Conservation (phyloP, 1,140 invertebrate genomes). For the Bombus ignitus region DNA sequence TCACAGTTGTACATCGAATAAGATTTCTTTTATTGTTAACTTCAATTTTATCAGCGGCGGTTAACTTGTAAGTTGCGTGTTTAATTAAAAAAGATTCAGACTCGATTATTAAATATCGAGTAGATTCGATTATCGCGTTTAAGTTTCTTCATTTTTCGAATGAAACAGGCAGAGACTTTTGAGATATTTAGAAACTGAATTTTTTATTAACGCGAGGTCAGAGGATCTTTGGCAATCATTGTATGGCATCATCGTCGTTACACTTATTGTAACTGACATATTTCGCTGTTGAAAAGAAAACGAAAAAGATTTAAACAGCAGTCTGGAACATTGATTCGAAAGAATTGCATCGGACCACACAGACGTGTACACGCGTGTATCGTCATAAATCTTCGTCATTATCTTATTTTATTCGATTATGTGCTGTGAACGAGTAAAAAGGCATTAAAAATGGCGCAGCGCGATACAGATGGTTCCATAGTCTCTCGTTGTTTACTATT, state of each 20-base stretch:
- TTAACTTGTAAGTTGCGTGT: too few species aligned
- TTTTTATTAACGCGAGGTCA: not conserved
- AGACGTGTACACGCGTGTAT: not conserved
- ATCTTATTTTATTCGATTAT: conserved; percentile 20
- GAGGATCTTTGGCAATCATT: not conserved
- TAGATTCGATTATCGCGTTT: not conserved
- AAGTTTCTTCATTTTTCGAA: not conserved
- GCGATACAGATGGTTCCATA: not conserved
- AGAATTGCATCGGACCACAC: not conserved
- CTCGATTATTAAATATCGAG: too few species aligned
- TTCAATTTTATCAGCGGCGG: too few species aligned
- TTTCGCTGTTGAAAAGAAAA: not conserved
- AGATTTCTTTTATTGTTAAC: too few species aligned
- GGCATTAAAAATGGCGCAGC: not conserved
- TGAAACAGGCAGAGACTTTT: not conserved
- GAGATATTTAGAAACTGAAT: not conserved
- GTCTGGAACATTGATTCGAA: not conserved
- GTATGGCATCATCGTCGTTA: not conserved
- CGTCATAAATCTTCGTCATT: conserved; percentile 1
- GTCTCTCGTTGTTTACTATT: not conserved
- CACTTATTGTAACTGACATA: not conserved
- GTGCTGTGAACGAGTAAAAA: not conserved
- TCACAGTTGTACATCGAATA: too few species aligned
- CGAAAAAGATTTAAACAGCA: not conserved
- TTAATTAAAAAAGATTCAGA: not conserved